These are phyloP conservation scores for Conus betulinus DNA, from an alignment of 1,140 invertebrate genomes.

Conservation along the genomic window DNA sequence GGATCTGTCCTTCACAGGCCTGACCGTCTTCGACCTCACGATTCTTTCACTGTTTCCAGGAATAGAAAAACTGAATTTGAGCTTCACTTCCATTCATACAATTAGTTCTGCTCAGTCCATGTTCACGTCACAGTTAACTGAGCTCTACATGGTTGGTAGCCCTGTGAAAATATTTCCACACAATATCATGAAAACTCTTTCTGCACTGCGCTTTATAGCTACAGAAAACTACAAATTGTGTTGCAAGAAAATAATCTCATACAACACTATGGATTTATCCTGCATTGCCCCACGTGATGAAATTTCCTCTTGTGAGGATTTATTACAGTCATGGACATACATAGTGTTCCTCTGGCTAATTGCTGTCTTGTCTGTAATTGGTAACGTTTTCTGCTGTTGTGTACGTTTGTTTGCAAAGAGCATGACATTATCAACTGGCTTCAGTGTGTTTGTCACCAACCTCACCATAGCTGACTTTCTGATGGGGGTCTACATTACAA, in stretches of 20 bases:
- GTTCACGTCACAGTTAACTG: neutral
- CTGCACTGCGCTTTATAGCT: neutral
- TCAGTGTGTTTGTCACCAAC: too few species aligned
- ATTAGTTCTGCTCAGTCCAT: neutral
- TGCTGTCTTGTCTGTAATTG: too few species aligned
- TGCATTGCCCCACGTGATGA: neutral
- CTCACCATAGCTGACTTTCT: too few species aligned
- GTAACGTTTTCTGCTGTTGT: too few species aligned
- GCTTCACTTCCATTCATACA: neutral
- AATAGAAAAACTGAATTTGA: neutral
- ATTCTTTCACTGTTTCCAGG: neutral
- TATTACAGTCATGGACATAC: too few species aligned
- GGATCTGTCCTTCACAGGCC: neutral
- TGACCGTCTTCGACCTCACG: neutral
- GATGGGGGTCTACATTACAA: too few species aligned
- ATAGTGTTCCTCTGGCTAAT: too few species aligned
- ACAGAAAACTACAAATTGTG: constrained; percentile 11
- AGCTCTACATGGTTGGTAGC: neutral
- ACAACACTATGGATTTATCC: too few species aligned
- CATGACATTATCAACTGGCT: too few species aligned
- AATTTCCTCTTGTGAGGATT: neutral
- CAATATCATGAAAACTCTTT: neutral
- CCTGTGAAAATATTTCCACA: neutral
- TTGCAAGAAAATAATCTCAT: neutral
- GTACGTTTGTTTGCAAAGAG: too few species aligned